Evolutionary conservation across 2,113 vertebrate genomes (phyloP).

Genomic region (Psilopogon haemacephalus): DNA sequence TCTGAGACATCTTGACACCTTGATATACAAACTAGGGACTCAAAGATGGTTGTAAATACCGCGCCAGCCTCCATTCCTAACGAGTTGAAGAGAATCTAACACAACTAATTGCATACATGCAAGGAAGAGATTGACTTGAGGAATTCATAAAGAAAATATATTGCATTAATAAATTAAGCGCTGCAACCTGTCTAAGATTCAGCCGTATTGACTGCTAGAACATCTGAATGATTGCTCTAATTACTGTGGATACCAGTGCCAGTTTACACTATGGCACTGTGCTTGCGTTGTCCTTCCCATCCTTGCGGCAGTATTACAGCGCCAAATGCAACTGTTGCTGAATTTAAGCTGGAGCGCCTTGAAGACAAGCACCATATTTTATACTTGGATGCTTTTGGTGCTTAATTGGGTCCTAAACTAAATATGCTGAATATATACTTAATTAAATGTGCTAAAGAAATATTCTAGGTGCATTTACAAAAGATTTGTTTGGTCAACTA

Average conservation of each 20-base stretch:
- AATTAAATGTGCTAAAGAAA: slow-evolving; percentile 72
- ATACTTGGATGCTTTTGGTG: slow-evolving; percentile 25
- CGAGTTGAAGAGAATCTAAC: not conserved
- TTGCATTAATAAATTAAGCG: slow-evolving; percentile 35
- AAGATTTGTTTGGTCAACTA: slow-evolving; percentile 71
- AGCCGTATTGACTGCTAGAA: not conserved
- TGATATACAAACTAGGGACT: slow-evolving; percentile 50
- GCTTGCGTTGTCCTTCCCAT: not conserved
- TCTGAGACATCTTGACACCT: slow-evolving; percentile 57
- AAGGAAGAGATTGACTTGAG: slow-evolving; percentile 4
- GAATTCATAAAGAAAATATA: slow-evolving; percentile 47
- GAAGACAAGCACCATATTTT: slow-evolving; percentile 23
- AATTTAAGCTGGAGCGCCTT: not conserved
- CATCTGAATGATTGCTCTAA: slow-evolving; percentile 14
- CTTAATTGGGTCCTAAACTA: slow-evolving; percentile 69
- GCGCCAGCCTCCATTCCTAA: not conserved
- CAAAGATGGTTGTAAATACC: slow-evolving; percentile 46
- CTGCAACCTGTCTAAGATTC: not conserved
- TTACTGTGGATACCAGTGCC: not conserved
- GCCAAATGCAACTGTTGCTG: slow-evolving; percentile 41
- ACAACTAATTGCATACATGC: not conserved
- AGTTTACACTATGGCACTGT: slow-evolving; percentile 12
- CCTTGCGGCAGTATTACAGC: slow-evolving; percentile 7
- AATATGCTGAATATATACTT: slow-evolving; percentile 58
- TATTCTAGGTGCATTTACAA: slow-evolving; percentile 60